These are phyloP conservation scores for Selene dorsalis DNA, from an alignment of 2,797 vertebrate genomes.

Conservation along the genomic window DNA sequence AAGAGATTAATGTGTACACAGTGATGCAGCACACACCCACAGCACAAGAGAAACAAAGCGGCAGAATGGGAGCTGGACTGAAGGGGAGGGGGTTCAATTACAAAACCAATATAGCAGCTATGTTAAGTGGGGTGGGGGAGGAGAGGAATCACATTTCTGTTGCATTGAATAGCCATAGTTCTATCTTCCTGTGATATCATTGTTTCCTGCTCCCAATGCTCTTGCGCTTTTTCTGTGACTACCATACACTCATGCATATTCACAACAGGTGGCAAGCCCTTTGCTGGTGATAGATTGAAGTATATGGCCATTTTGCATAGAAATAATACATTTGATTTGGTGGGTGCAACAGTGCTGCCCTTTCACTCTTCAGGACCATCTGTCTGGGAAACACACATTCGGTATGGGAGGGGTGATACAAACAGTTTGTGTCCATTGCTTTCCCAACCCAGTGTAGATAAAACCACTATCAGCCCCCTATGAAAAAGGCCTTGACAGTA, in stretches of 20 bases:
- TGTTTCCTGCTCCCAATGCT: conserved; percentile 59
- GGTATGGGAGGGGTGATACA: background rate
- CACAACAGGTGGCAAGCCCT: conserved; percentile 64
- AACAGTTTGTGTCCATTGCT: background rate
- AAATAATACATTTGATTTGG: conserved; percentile 60
- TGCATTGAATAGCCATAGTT: conserved; percentile 62
- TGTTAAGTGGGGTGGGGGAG: conserved; percentile 53
- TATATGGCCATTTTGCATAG: conserved; percentile 63
- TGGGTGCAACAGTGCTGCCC: conserved; percentile 30
- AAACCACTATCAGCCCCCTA: too few relatives aligned
- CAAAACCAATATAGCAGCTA: conserved; percentile 66
- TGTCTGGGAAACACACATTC: conserved; percentile 30
- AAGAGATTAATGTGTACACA: conserved; percentile 33
- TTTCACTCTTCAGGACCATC: conserved; percentile 36
- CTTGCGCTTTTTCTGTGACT: conserved; percentile 71
- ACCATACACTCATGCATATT: conserved; percentile 80
- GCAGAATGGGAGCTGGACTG: conserved; percentile 26
- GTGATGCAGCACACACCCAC: conserved; percentile 24
- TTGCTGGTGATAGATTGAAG: conserved; percentile 54
- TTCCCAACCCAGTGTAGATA: too few relatives aligned
- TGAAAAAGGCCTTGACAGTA: too few relatives aligned
- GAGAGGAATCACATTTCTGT: conserved; percentile 71
- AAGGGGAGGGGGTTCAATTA: conserved; percentile 66
- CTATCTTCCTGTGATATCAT: conserved; percentile 53
- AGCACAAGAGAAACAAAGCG: conserved; percentile 13